A percentile compares a stretch with the other conserved stretches of the same genome.
Evolutionary conservation across 2,113 vertebrate genomes (phyloP).

Genomic region (Lota lota): DNA sequence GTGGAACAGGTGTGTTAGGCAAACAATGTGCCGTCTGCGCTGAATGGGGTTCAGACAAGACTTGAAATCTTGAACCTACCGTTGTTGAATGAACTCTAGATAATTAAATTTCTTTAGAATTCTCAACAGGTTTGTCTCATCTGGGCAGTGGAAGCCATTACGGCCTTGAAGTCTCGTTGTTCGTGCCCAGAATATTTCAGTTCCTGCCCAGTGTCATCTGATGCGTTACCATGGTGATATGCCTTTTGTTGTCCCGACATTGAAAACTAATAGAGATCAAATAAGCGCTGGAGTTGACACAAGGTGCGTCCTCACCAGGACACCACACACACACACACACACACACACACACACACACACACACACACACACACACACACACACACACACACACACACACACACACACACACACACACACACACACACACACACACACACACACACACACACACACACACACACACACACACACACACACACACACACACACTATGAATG

Average conservation of each 20-base stretch:
- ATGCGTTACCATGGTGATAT: not conserved
- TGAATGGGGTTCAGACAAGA: too few species aligned
- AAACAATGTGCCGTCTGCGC: too few species aligned
- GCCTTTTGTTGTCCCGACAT: not conserved
- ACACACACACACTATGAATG: too few species aligned
- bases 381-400: too few species aligned
- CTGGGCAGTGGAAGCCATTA: not conserved
- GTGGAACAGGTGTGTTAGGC: too few species aligned
- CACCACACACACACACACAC: not conserved
- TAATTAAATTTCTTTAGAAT: not conserved
- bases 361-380: too few species aligned
- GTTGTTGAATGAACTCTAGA: too few species aligned
- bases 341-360: not conserved
- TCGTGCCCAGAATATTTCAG: not conserved
- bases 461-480: too few species aligned
- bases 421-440: too few species aligned
- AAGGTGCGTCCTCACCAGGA: not conserved
- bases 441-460: too few species aligned
- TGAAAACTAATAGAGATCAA: conserved; percentile 1
- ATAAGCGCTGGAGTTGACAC: not conserved
- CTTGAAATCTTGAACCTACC: too few species aligned
- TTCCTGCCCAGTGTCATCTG: not conserved
- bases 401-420: too few species aligned
- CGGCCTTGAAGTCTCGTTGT: not conserved
- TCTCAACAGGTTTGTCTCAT: not conserved